Base-by-base conservation (phyloP, 2,113 vertebrate species). In the Centropus bengalensis region DNA sequence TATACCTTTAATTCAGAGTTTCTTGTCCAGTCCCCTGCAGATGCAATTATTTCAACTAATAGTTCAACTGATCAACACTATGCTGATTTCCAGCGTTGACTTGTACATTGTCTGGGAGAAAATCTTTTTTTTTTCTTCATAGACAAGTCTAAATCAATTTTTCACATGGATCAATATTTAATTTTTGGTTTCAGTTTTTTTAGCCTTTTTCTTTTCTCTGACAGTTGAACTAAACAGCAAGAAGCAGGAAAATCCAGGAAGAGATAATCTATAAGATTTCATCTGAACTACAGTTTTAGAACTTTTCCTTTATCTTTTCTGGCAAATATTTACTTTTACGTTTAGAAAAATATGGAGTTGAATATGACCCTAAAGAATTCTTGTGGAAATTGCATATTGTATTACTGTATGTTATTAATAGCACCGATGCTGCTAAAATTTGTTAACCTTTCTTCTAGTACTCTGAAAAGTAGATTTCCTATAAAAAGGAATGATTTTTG, bases 91-190 rank as follows among this genome's bases (percentile, higher is more conserved):
- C 54, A 91, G 0, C 82, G 86, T 49, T 89, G 93, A 93, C 82
- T 44, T 74, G 32, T 66, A 51, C 63, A 91, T 92, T 91, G 63
- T 87, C 58, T 85, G 55, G 38, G 44, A 80, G 67, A 89, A 88
- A 89, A 89, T 70, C 51, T 91, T 45, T 7, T 67, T 71, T 60
- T 56, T 84, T 84, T 83, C 62, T 91, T 82, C 58, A 73, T n/a
- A 93, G 86, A n/a, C 20, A 66, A 54, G 89, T 67, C 44, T 89
- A 88, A 89, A 92, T 51, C 42, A 66, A 89, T 91, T 96, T 96
- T 95, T 87, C 81, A 80, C 45, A 44, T n/a, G 20, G 89, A 96
- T 95, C 91, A 91, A 91, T 95, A 92, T 74, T 83, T 93, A 95
- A 93, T 93, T 83, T 95, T 91, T 89, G 10, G 44, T 27, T 85